Base-by-base conservation (phyloP, 2,888 invertebrate genomes). In the Julus scandinavius region DNA sequence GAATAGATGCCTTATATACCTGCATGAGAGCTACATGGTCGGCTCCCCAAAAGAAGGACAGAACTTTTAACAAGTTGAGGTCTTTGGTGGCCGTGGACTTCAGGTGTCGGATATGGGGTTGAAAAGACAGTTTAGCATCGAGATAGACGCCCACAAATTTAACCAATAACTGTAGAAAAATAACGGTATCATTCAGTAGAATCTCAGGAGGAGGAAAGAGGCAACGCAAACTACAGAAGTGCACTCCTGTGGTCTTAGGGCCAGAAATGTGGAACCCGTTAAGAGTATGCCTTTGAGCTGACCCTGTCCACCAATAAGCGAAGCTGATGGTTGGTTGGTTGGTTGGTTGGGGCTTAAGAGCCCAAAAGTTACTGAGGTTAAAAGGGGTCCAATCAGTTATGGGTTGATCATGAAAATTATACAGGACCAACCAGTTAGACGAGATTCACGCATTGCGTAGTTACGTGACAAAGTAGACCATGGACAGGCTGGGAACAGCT, bases 201-300 rank as follows among this genome's bases (percentile, higher is more conserved):
- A 38, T 11, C 5, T 20, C 17, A 0, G 84, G 40, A 17, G 1
- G 4, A 38, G 84, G 84, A n/a, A 15, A 17, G 2, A 84, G 84
- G 4, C 2, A 3, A 15, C 38, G 84, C 1, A 15, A 13, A 9
- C 38, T 2, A 17, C 63, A 63, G 3, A 63, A 63, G 7, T 63
- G 63, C 0, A 63, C 3, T 3, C 1, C 1, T 1, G 6, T 4
- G 1, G n/a, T 63, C 63, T 63, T 63, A 7, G 63, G 3, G n/a
- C 4, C n/a, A 3, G n/a, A 63, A 6, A 63, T n/a, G 0, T 3
- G n/a, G 1, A 63, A 63, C 5, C 63, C 63, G 7, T 63, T n/a
- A n/a, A 3, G 0, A 1, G n/a, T 5, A 1, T 1, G 63, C 5
- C 63, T 20, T n/a, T 5, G 2, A 5, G 0, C 1, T 5, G 1